These are phyloP conservation scores for Corapipo altera DNA, from an alignment of 2,113 vertebrate species.

Conservation along the genomic window DNA sequence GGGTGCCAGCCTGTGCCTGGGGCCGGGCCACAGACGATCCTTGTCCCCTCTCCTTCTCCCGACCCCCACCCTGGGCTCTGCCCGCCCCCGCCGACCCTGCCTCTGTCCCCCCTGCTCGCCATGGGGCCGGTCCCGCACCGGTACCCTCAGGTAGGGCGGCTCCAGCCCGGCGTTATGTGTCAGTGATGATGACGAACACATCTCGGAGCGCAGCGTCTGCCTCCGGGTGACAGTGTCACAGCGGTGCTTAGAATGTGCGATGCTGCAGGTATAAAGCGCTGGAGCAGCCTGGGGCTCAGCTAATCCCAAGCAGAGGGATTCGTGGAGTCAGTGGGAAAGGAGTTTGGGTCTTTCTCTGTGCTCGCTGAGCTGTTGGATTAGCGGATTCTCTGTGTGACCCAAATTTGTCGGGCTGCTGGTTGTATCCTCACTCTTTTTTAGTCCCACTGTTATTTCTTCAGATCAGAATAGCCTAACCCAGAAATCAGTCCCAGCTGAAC, in stretches of 20 bases:
- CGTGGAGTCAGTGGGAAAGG: accelerated
- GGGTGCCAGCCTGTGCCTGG: neutral
- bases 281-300: neutral
- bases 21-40: neutral
- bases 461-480: neutral
- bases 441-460: neutral
- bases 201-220: neutral
- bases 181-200: accelerated
- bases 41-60: neutral
- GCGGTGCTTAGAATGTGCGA: accelerated
- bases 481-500: neutral
- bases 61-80: neutral
- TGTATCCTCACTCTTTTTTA: neutral
- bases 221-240: neutral
- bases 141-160: accelerated
- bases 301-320: neutral
- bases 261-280: neutral
- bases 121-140: neutral
- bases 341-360: neutral
- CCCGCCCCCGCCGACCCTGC: neutral
- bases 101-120: neutral
- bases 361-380: neutral
- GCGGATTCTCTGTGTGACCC: neutral
- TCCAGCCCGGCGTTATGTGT: neutral
- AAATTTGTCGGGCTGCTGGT: neutral